Evolutionary conservation across 2,797 vertebrate genomes (phyloP).

Genomic region (Anabacerthia variegaticeps): DNA sequence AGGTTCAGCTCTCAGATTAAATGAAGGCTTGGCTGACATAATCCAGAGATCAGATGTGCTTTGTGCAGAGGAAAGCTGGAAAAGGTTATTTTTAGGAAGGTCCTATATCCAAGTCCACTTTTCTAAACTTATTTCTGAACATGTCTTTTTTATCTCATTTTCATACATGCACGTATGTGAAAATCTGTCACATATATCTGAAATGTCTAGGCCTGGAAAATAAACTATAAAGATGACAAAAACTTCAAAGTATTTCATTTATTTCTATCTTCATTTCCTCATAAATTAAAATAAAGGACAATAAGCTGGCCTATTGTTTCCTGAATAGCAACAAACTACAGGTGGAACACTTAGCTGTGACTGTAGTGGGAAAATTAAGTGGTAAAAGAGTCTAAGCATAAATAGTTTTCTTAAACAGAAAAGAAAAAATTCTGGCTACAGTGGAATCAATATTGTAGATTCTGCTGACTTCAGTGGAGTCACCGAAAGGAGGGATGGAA

Average conservation of each 20-base stretch:
- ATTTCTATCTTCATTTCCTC: not conserved
- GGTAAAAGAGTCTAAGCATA: not conserved
- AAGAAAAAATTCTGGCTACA: not conserved
- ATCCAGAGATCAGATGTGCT: not conserved
- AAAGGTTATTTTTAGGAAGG: not conserved
- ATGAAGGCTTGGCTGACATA: not conserved
- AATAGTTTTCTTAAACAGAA: not conserved
- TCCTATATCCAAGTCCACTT: not conserved
- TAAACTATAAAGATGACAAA: not conserved
- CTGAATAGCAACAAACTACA: not conserved
- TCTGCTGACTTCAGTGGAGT: not conserved
- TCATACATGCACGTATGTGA: not conserved
- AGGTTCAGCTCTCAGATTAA: not conserved
- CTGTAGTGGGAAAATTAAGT: not conserved
- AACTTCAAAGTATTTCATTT: not conserved
- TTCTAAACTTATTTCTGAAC: not conserved
- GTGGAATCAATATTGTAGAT: not conserved
- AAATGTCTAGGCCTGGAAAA: not conserved
- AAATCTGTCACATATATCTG: not conserved
- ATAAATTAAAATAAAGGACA: not conserved
- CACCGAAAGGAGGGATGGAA: not conserved
- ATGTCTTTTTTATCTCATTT: not conserved
- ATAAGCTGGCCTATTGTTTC: not conserved
- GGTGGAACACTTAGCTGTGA: not conserved
- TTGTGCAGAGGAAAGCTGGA: not conserved